Base-by-base conservation (phyloP, 2,113 vertebrate genomes). In the Eretmochelys imbricata region DNA sequence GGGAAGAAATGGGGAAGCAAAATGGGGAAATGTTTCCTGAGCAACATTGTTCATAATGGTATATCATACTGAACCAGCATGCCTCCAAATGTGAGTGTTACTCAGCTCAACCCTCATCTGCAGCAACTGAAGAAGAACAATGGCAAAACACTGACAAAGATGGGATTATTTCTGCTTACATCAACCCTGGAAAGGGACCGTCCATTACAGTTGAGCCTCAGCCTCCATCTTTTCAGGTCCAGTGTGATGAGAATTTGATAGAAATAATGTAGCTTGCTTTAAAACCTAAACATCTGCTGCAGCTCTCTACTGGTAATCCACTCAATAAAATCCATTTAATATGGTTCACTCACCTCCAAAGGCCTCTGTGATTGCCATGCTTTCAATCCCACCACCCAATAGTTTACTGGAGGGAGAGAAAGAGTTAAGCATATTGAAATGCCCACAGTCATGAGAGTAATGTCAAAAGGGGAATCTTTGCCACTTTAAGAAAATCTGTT, bases 281-380 rank as follows among this genome's bases (percentile, higher is more conserved):
- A 80, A 95, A 92, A 95, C 78, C 12, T 42, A 82, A 93, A 80
- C 19, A 48, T 31, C 87, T 84, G 7, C 49, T 93, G 57, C 35
- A 82, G 19, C 84, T 91, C 11, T 79, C 80, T 83, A 17, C 10
- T 78, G 42, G 25, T 27, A 78, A 78, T 29, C 42, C 35, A 79
- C 87, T 89, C 29, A 3, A 29, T 80, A 84, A 83, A 79, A 85
- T 10, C 84, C 8, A 75, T 93, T 93, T 65, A 88, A 89, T 13
- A 27, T 53, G n/a, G 35, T 83, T 95, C 87, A 94, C 98, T 98
- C 96, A 99, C 99, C 99, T 98, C 99, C 99, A 98, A 99, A 99
- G 81, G 99, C 99, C 96, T 99, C 99, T 59, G 99, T 99, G 96
- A 99, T 99, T 80, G 99, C 99, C 99, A 99, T 99, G 91, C 99